Evolutionary conservation across 2,797 vertebrate species (phyloP).

Genomic region (Benthosema pterotum): DNA sequence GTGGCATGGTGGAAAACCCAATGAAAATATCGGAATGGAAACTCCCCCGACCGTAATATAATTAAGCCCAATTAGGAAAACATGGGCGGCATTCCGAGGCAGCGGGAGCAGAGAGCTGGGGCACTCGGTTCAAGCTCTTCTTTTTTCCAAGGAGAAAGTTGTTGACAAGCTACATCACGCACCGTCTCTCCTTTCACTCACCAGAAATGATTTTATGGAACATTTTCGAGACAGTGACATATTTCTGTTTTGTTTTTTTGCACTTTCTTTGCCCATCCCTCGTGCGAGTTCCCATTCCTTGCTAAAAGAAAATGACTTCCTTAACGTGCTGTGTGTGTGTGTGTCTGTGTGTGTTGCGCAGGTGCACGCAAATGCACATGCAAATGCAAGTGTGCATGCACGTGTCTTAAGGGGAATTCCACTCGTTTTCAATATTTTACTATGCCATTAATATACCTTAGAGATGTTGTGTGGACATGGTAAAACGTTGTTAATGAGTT

Average conservation of each 20-base stretch:
- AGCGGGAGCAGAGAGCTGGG: neutral
- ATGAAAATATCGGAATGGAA: conserved; percentile 27
- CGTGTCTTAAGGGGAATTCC: no score
- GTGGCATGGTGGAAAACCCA: conserved; percentile 37
- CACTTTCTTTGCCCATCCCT: conserved; percentile 3
- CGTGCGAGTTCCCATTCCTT: conserved; percentile 1
- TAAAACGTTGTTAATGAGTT: no score
- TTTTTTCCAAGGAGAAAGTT: neutral
- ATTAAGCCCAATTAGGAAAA: conserved; percentile 37
- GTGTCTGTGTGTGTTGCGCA: conserved; percentile 13
- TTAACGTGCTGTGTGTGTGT: conserved; percentile 21
- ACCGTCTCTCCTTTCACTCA: conserved; percentile 20
- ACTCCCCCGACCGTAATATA: conserved; percentile 23
- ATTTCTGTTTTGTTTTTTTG: conserved; percentile 24
- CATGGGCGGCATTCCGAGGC: conserved; percentile 10
- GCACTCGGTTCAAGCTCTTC: conserved; percentile 20
- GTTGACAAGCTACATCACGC: conserved; percentile 19
- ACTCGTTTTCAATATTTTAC: no score
- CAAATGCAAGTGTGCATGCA: no score
- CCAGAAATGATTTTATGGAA: conserved; percentile 27
- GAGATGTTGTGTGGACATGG: no score
- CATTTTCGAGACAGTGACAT: conserved; percentile 19
- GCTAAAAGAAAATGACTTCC: conserved; percentile 28
- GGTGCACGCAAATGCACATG: no score
- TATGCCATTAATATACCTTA: no score